These are phyloP conservation scores for Mesocentrotus franciscanus DNA, from an alignment of 53 echinoderm and acorn worm species.

Conservation along the genomic window DNA sequence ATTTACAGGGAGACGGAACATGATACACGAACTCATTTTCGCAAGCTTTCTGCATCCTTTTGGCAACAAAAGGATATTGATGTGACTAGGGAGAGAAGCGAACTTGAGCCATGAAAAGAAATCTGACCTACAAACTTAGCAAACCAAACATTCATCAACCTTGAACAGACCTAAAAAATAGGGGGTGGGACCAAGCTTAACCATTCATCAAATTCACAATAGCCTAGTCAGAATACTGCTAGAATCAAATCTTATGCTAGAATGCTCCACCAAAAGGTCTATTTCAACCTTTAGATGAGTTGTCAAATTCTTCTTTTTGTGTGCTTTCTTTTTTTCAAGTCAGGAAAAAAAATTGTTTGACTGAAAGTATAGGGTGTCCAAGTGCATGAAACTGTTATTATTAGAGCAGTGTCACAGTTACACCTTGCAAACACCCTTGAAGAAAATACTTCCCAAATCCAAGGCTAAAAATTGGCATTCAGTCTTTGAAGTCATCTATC, in stretches of 20 bases:
- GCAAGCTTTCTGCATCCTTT: neutral
- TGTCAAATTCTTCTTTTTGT: slow-evolving; percentile 31
- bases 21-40: slow-evolving; percentile 30
- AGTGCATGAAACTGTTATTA: slow-evolving; percentile 29
- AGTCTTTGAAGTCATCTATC: neutral
- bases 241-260: slow-evolving; percentile 33
- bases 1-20: neutral
- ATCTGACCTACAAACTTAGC: slow-evolving; percentile 39
- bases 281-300: slow-evolving; percentile 22
- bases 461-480: neutral
- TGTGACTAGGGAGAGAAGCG: neutral
- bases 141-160: slow-evolving; percentile 41
- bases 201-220: slow-evolving; percentile 39
- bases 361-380: neutral
- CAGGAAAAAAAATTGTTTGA: neutral
- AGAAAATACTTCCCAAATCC: slow-evolving; percentile 44
- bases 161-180: slow-evolving; percentile 27
- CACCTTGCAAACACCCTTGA: neutral
- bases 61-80: slow-evolving; percentile 34
- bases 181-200: slow-evolving; percentile 26
- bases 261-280: neutral
- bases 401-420: slow-evolving; percentile 14
- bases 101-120: slow-evolving; percentile 36
- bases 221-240: neutral
- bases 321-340: neutral